phyloP scores from a whole-genome alignment of 2,113 vertebrate species.

The Neolamprologus longior region DNA sequence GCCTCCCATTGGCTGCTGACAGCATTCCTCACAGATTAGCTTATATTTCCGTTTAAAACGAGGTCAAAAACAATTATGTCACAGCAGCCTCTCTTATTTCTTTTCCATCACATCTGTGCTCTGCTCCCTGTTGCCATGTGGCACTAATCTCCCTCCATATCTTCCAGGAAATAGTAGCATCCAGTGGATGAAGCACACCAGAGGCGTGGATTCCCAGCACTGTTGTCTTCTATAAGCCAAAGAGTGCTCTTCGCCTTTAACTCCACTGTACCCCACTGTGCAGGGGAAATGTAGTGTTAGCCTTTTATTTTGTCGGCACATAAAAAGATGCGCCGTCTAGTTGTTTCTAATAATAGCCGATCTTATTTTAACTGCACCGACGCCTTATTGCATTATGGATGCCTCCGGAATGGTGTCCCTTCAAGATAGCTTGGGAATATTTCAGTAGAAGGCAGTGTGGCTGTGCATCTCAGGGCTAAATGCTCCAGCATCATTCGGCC shows the following conservation, averaged over 20 bases:
- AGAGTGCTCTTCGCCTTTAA: slow-evolving; percentile 21
- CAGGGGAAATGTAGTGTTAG: not conserved
- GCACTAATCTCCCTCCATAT: slow-evolving; percentile 36
- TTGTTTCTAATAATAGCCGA: slow-evolving; percentile 33
- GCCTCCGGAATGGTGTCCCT: slow-evolving; percentile 40
- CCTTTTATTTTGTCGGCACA: not conserved
- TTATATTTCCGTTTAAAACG: not conserved
- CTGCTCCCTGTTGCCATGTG: not conserved
- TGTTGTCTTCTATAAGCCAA: not conserved
- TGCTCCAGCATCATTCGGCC: slow-evolving; percentile 19
- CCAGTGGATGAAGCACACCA: slow-evolving; percentile 30
- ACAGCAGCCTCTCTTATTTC: not conserved
- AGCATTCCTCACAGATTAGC: not conserved
- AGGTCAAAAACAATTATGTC: not conserved
- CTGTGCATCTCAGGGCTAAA: not conserved
- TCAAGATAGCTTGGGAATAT: slow-evolving; percentile 57
- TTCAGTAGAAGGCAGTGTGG: slow-evolving; percentile 1
- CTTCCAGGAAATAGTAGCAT: slow-evolving; percentile 24
- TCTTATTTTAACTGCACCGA: slow-evolving; percentile 22
- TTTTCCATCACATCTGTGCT: not conserved
- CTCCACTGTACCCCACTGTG: not conserved
- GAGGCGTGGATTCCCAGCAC: slow-evolving; percentile 58
- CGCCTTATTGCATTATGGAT: slow-evolving; percentile 60
- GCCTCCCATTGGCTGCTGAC: not conserved
- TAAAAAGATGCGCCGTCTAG: slow-evolving; percentile 19